phyloP scores from a whole-genome alignment of 1,140 invertebrate genomes.

The Diuraphis noxia region DNA sequence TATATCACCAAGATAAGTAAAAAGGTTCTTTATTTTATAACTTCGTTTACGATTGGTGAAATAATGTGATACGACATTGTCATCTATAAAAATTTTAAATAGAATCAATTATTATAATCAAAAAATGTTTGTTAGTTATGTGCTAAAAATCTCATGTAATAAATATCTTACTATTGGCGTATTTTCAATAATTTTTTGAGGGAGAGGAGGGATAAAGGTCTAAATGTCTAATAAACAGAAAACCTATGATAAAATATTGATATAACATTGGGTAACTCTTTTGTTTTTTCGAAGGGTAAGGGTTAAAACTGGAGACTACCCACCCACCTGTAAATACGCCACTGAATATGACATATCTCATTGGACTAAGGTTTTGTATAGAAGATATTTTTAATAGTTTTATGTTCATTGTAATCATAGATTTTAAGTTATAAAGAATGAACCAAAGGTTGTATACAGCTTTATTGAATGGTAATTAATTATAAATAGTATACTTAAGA shows the following conservation, averaged over 20 bases:
- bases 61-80: constrained; percentile 16
- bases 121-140: not conserved
- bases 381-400: not conserved
- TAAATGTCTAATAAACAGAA: no score
- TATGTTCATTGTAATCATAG: no score
- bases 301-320: no score
- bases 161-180: no score
- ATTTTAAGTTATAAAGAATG: no score
- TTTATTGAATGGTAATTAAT: not conserved
- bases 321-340: no score
- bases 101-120: not conserved
- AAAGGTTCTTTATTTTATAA: constrained; percentile 38
- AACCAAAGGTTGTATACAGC: not conserved
- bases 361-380: not conserved
- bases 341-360: no score
- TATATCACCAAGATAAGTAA: constrained; percentile 28
- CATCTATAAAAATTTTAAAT: constrained; percentile 21
- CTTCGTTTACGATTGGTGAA: constrained; percentile 28
- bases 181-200: no score
- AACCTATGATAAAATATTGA: no score
- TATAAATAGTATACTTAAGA: not conserved
- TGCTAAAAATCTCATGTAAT: not conserved
- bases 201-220: no score
- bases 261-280: no score
- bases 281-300: no score